Evolutionary conservation across 2,113 vertebrate species (phyloP), one percentile per base, ranked within the genome.

Genomic region (Cathartes aura): DNA sequence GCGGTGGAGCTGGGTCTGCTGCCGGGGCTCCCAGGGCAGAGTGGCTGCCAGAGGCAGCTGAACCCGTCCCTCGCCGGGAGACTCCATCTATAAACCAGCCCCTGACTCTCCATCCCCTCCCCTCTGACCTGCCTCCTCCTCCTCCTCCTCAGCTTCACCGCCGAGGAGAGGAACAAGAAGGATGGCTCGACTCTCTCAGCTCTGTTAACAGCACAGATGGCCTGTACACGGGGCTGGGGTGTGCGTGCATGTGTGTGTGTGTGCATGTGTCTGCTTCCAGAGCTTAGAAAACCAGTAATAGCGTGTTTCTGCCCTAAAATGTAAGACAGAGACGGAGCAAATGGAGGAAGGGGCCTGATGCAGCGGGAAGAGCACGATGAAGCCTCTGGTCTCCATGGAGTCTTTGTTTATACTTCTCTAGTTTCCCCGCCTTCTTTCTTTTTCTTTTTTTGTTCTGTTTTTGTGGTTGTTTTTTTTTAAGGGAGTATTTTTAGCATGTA

Each of bases 361-460:
- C 53, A 42, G 56, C 6, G 3, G 88, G 36, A 93, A 67, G n/a
- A 84, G 53, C 58, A 36, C 1, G 3, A 67, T 8, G 7, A 85
- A 38, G 24, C 42, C 48, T 45, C 7, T 73, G 82, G 87, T 95
- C 93, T 95, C 92, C 75, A 80, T 93, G 92, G 87, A 93, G 67
- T 9, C 79, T 85, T 85, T 93, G 87, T 94, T 97, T 93, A 66
- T 47, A 32, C 27, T 91, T 52, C 19, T 87, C 78, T 86, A 43
- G 48, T 89, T 95, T 95, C 34, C 55, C 45, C 2, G 2, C 58
- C 59, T n/a, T 53, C 47, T 14, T 52, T 79, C 4, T 81, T 66
- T 53, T 38, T 27, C 7, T 12, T 82, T 70, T 50, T 48, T 52
- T 20, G 1, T 24, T 53, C 2, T 42, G 11, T 48, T 36, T 6